A percentile compares a stretch with the other conserved stretches of the same genome.
Evolutionary conservation across 1,140 invertebrate genomes (phyloP).

Genomic region (Glomeris maerens): DNA sequence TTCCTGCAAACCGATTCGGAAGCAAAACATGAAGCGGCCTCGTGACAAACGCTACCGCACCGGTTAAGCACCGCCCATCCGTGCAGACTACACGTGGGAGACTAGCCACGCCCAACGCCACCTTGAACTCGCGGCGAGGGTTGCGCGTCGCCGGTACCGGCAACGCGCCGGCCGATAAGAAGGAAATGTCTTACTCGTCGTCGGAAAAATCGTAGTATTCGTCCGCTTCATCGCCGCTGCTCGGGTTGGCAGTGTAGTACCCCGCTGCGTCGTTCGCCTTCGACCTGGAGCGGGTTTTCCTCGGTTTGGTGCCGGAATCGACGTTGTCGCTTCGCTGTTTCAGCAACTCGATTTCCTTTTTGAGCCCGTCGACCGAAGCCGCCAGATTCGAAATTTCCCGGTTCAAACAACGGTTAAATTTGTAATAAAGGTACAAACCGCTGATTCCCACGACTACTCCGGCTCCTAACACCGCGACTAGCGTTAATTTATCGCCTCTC

Average conservation of each 20-base stretch:
- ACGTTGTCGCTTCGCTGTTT: too few relatives aligned
- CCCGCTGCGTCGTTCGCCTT: slow-evolving; percentile 1
- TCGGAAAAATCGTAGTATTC: slow-evolving; percentile 20
- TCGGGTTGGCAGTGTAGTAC: slow-evolving; percentile 10
- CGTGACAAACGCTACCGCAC: too few relatives aligned
- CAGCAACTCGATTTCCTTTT: slow-evolving; percentile 17
- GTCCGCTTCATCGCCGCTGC: slow-evolving; percentile 15
- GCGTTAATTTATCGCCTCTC: slow-evolving; percentile 14
- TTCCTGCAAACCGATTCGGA: too few relatives aligned
- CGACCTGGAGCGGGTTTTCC: neutral
- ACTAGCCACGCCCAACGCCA: too few relatives aligned
- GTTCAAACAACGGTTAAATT: slow-evolving; percentile 15
- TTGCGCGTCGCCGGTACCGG: neutral
- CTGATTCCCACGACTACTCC: slow-evolving; percentile 21
- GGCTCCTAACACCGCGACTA: slow-evolving; percentile 19
- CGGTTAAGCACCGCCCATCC: too few relatives aligned
- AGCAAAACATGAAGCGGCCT: too few relatives aligned
- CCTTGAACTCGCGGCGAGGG: too few relatives aligned
- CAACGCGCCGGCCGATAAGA: neutral
- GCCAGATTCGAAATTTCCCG: slow-evolving; percentile 16
- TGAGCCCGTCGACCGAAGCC: slow-evolving; percentile 19
- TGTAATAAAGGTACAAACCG: slow-evolving; percentile 21
- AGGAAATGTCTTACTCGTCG: slow-evolving; percentile 1
- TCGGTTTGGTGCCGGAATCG: too few relatives aligned
- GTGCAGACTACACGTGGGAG: too few relatives aligned